A percentile compares a stretch with the other conserved stretches of the same genome.
phyloP scores from a whole-genome alignment of 2,797 vertebrate genomes.

The Peromyscus melanophrys region DNA sequence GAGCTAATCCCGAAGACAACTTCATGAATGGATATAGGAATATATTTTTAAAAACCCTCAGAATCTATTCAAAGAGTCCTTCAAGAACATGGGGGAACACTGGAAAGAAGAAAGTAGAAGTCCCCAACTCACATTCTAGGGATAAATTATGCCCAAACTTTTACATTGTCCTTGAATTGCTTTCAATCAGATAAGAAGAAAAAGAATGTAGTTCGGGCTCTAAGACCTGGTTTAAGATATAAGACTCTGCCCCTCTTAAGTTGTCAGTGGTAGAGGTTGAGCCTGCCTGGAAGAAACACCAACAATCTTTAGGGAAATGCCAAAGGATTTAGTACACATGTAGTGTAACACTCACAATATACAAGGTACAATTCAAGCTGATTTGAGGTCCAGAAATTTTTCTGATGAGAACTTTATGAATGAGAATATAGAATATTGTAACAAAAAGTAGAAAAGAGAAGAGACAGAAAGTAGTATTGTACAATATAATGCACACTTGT shows the following conservation, averaged over 20 bases:
- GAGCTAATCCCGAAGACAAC: neutral
- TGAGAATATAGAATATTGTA: neutral
- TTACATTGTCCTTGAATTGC: neutral
- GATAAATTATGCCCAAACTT: neutral
- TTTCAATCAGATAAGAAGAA: neutral
- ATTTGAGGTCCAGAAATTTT: neutral
- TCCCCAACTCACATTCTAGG: neutral
- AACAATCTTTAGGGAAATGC: neutral
- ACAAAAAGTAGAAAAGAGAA: neutral
- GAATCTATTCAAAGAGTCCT: neutral
- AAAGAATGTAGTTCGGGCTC: neutral
- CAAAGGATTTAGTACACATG: neutral
- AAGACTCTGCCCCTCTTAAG: neutral
- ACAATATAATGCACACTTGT: neutral
- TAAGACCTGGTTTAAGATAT: neutral
- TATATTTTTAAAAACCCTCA: neutral
- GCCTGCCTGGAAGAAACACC: neutral
- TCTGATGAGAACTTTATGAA: neutral
- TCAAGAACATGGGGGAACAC: neutral
- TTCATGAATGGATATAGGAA: neutral
- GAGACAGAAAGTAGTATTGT: neutral
- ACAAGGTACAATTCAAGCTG: neutral
- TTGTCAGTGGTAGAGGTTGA: neutral
- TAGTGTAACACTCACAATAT: neutral
- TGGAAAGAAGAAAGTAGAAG: neutral